Evolutionary conservation across 1,140 invertebrate species (phyloP), one percentile per base, ranked within the genome.

Genomic region (Rhysida immarginata): DNA sequence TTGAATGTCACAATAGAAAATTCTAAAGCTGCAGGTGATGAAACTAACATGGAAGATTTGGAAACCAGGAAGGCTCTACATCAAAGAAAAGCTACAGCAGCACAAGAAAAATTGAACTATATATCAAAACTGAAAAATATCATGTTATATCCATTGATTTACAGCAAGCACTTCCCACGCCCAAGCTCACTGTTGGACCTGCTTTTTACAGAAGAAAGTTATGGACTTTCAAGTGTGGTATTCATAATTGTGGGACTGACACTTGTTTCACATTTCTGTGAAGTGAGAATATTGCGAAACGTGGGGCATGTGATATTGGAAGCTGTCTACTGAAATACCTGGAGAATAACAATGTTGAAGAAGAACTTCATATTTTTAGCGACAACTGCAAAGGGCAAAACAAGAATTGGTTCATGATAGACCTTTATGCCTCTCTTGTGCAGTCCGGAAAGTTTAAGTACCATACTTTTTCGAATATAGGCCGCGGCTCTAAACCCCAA

Each of bases 321-420:
- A 54, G 53, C 29, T 54, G 53, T 25, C n/a, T 54, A 16, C 20
- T 54, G 20, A 54, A 54, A 20, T 54, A 54, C 24, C 11, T 54
- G 14, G 29, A 49, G 18, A 14, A 21, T 35, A 16, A 20, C 18
- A 29, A 53, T 18, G 16, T 42, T 1, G 13, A 18, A 2, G 8
- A 23, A 53, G 20, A 53, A 24, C 18, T 51, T 16, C 46, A 25
- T 18, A 23, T 53, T 26, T 16, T 26, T 35, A 26, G 24, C 5
- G 51, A 52, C 26, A 52, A 52, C 50, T 52, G 26, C 24, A 8
- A 11, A 29, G 50, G 50, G 16, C 50, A 52, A 29, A 52, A 52
- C 16, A 41, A 52, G 43, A 29, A 49, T 53, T 48, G 53, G 55
- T 56, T 41, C 51, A 43, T 54, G 55, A 45, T 56, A 57, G 53